Base-by-base conservation (phyloP, 1,140 invertebrate species). In the Macrobrachium rosenbergii region DNA sequence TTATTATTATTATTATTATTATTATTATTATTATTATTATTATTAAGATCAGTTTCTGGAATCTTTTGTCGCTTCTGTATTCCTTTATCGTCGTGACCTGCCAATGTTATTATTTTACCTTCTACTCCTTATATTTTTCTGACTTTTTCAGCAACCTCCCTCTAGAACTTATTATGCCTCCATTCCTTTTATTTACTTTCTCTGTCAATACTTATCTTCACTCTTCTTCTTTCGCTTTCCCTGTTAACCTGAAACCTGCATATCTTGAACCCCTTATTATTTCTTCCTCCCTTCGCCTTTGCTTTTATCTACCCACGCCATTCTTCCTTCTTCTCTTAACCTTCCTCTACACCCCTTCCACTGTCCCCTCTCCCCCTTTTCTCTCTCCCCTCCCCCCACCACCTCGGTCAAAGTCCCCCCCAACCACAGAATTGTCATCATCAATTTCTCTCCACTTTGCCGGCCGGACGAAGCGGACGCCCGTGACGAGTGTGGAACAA, bases 401-500 rank as follows among this genome's bases (percentile, higher is more conserved):
- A 7, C 8, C 23, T 52, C 14, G 11, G 0, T 21, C n/a, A 0
- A 5, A 14, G 6, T 10, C 78, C 8, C 7, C 78, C 19, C 11
- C 19, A 64, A 19, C 75, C 59, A 8, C 60, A 37, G 76, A 59
- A 79, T 37, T 37, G 19, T 28, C 62, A 80, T 80, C 52, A 52
- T 52, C 52, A 2, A 52, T 52, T 80, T 62, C 37, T 64, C 78
- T 28, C 37, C 14, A 37, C 28, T 37, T 62, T 80, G 63, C 37
- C 63, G 59, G 60, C 78, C 78, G 62, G 59, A 80, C 75, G 63
- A 64, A 37, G 58, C 63, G 78, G 21, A 58, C 60, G 43, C 16
- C 59, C n/a, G 75, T 80, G 63, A 80, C 78, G 60, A 80, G 78
- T 21, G 21, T 5, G 78, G 81, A 73, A 82, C 81, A 82, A 73